Evolutionary conservation across 1,140 invertebrate species (phyloP).

Genomic region (Drosophila navojoa): DNA sequence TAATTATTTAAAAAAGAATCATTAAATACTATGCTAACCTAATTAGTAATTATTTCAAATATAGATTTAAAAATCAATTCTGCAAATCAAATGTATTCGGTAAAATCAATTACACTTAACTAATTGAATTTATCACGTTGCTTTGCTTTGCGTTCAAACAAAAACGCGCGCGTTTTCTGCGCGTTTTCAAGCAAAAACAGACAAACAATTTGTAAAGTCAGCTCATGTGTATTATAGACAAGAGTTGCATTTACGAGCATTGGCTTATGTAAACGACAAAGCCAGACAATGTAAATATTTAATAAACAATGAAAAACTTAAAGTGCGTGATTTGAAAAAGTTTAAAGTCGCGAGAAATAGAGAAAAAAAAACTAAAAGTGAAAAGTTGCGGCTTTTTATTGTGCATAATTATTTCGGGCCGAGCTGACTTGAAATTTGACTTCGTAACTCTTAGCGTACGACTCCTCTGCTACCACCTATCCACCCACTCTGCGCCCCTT

Average conservation of each 20-base stretch:
- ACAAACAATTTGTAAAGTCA: slow-evolving; percentile 6
- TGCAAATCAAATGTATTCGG: too few relatives aligned
- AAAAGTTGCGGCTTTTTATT: slow-evolving; percentile 59
- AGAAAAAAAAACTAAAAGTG: slow-evolving; percentile 56
- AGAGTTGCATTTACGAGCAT: slow-evolving; percentile 29
- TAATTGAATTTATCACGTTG: too few relatives aligned
- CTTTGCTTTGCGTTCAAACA: background rate
- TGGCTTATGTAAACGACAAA: slow-evolving; percentile 39
- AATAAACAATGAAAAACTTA: slow-evolving; percentile 51
- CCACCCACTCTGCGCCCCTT: background rate
- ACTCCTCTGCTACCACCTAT: background rate
- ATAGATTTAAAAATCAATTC: too few relatives aligned
- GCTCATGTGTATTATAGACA: slow-evolving; percentile 59
- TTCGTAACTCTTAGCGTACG: slow-evolving; percentile 50
- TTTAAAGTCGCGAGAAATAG: slow-evolving; percentile 15
- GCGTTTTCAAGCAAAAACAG: slow-evolving; percentile 1
- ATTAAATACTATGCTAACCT: too few relatives aligned
- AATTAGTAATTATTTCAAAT: too few relatives aligned
- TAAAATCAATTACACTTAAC: too few relatives aligned
- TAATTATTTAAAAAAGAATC: too few relatives aligned
- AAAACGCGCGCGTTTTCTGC: slow-evolving; percentile 16
- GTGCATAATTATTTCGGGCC: slow-evolving; percentile 65
- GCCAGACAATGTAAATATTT: slow-evolving; percentile 36
- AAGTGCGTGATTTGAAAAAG: slow-evolving; percentile 71
- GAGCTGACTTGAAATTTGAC: slow-evolving; percentile 40